phyloP scores from a whole-genome alignment of 2,888 invertebrate genomes.

The Petrolisthes manimaculis region DNA sequence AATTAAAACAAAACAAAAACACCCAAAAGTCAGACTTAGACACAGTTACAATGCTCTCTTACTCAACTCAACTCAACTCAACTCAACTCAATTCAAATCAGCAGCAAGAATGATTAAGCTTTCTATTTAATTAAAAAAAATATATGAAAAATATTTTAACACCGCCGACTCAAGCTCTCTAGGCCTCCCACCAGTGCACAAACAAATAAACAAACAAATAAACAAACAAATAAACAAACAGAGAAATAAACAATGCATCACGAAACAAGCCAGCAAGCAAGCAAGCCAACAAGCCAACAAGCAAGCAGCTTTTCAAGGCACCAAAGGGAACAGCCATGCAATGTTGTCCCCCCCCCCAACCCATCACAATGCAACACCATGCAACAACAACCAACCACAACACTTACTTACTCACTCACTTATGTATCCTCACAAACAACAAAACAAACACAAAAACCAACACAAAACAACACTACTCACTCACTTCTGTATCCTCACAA shows the following conservation, averaged over 20 bases:
- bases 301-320: constrained; percentile 37
- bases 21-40: too few species aligned
- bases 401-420: too few species aligned
- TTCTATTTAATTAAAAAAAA: neutral
- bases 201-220: constrained; percentile 26
- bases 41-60: neutral
- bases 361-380: neutral
- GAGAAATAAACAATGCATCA: constrained; percentile 4
- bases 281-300: constrained; percentile 14
- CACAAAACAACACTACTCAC: too few species aligned
- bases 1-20: neutral
- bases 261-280: constrained; percentile 23
- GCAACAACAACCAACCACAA: too few species aligned
- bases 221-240: neutral
- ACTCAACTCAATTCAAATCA: neutral
- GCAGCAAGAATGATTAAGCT: neutral
- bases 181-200: constrained; percentile 26
- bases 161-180: constrained; percentile 56
- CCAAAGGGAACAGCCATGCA: constrained; percentile 54
- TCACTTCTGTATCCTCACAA: too few species aligned
- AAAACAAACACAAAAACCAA: constrained; percentile 23
- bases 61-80: neutral
- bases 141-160: constrained; percentile 26
- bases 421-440: neutral
- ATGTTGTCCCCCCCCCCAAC: constrained; percentile 46